These are phyloP conservation scores for Otolemur garnettii DNA, from an alignment of 2,113 vertebrate genomes.

Conservation along the genomic window DNA sequence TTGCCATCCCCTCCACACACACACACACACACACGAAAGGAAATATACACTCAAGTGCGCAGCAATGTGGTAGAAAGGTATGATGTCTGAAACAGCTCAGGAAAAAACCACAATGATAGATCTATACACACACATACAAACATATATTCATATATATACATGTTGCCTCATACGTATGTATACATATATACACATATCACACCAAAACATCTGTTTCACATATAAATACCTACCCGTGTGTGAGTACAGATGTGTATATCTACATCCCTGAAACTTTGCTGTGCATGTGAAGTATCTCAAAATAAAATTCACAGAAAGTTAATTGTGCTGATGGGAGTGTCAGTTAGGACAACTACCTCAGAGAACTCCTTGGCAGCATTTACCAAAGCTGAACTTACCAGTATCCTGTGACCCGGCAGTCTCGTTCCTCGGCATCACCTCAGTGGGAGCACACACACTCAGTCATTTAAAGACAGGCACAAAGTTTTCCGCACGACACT, in stretches of 20 bases:
- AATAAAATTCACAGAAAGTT: neutral
- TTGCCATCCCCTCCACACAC: too few species aligned
- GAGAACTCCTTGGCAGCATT: neutral
- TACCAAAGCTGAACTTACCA: neutral
- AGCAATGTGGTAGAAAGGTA: neutral
- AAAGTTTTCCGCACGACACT: neutral
- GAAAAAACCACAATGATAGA: neutral
- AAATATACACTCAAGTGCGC: too few species aligned
- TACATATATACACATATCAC: neutral
- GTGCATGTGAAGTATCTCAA: neutral
- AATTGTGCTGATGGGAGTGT: neutral
- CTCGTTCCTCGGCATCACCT: neutral
- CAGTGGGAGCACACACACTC: neutral
- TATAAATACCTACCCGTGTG: too few species aligned
- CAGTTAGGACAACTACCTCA: neutral
- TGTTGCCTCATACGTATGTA: neutral
- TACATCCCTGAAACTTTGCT: neutral
- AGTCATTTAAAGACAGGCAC: neutral
- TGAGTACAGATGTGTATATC: too few species aligned
- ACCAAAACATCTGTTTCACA: neutral
- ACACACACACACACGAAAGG: too few species aligned
- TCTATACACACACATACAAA: neutral
- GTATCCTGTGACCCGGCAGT: neutral
- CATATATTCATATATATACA: neutral
- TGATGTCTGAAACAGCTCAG: neutral